These are phyloP conservation scores for Caprella mutica DNA, from an alignment of 2,888 invertebrate genomes.

Conservation along the genomic window DNA sequence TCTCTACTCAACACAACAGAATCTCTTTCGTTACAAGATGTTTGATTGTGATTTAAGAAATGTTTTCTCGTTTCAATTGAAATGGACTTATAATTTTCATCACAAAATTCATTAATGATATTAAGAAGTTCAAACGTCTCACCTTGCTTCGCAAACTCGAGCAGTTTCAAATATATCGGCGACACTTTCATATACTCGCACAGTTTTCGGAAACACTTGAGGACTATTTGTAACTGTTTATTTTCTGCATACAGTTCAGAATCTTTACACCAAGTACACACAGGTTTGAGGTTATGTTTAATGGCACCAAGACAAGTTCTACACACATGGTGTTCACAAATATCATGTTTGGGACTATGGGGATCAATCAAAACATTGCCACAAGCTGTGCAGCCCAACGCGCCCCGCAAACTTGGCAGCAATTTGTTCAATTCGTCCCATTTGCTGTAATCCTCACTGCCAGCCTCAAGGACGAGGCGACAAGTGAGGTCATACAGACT, in stretches of 20 bases:
- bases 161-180: conserved; percentile 53
- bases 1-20: not conserved
- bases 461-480: conserved; percentile 63
- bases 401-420: conserved; percentile 71
- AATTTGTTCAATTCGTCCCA: conserved; percentile 71
- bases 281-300: conserved; percentile 71
- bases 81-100: not conserved
- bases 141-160: conserved; percentile 43
- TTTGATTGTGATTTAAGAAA: too few relatives aligned
- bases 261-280: conserved; percentile 74
- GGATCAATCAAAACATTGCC: conserved; percentile 70
- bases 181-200: conserved; percentile 70
- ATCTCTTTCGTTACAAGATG: not conserved
- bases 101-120: conserved; percentile 64
- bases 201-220: conserved; percentile 78
- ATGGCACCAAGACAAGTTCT: conserved; percentile 69
- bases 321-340: conserved; percentile 82
- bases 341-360: conserved; percentile 60
- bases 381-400: conserved; percentile 80
- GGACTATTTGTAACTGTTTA: conserved; percentile 61
- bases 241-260: conserved; percentile 71
- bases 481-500: conserved; percentile 64
- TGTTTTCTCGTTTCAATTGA: too few relatives aligned
- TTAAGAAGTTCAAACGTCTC: conserved; percentile 55
- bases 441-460: conserved; percentile 46